phyloP scores from a whole-genome alignment of 2,113 vertebrate species.

The Hippocampus zosterae region DNA sequence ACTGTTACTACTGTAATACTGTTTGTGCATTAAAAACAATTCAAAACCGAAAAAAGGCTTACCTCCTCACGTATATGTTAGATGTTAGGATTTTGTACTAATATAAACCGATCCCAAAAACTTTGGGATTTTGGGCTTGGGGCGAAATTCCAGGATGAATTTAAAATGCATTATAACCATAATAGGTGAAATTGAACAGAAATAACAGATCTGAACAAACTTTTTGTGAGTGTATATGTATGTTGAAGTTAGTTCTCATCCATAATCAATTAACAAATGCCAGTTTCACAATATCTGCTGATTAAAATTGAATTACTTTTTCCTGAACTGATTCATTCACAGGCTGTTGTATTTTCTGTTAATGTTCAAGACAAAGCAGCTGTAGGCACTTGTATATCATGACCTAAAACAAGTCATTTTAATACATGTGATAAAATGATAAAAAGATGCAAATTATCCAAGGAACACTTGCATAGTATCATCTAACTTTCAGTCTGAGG shows the following conservation, averaged over 20 bases:
- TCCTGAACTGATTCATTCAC: too few relatives aligned
- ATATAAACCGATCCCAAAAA: background rate
- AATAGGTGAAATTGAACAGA: too few relatives aligned
- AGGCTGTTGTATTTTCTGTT: background rate
- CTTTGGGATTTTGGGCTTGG: too few relatives aligned
- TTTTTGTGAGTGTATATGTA: too few relatives aligned
- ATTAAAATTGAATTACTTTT: too few relatives aligned
- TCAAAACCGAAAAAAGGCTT: constrained; percentile 1
- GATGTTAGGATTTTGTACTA: background rate
- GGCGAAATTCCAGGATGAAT: too few relatives aligned
- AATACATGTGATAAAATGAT: background rate
- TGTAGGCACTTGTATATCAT: background rate
- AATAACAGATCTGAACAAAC: too few relatives aligned
- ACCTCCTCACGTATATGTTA: background rate
- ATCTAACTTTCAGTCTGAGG: background rate
- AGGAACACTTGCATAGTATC: background rate
- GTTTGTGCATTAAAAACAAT: constrained; percentile 6
- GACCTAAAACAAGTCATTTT: background rate
- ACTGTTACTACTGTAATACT: constrained; percentile 23
- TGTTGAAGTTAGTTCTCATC: too few relatives aligned
- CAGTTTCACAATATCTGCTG: too few relatives aligned
- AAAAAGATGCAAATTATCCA: background rate
- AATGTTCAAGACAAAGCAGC: background rate
- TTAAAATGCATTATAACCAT: too few relatives aligned
- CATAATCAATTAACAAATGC: too few relatives aligned